Conservation (phyloP, 2,113 vertebrate genomes). For the Passer domesticus region DNA sequence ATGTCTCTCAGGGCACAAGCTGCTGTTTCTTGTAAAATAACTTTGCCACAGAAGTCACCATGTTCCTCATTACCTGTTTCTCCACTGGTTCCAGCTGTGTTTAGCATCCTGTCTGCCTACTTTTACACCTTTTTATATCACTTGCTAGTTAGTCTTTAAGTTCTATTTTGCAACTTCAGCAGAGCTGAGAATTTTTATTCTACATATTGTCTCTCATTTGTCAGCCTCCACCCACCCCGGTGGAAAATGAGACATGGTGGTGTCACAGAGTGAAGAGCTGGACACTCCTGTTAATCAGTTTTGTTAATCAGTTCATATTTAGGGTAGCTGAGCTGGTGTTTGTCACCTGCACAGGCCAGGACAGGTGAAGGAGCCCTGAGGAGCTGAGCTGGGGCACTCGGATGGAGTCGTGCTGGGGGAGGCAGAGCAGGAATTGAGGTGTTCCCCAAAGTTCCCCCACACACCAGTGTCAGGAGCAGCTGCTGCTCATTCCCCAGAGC, state of each 20-base stretch:
- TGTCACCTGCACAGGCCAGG: not conserved
- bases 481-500: fast-evolving
- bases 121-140: not conserved
- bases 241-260: fast-evolving
- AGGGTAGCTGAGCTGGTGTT: not conserved
- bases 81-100: not conserved
- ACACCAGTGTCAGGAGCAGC: not conserved
- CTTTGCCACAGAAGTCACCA: not conserved
- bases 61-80: not conserved
- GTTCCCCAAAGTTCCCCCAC: not conserved
- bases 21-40: not conserved
- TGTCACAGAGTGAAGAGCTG: not conserved
- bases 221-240: no score
- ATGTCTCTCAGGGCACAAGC: not conserved
- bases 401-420: not conserved
- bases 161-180: not conserved
- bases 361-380: fast-evolving
- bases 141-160: not conserved
- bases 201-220: not conserved
- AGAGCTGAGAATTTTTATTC: not conserved
- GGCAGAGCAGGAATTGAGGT: not conserved
- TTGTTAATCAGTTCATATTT: not conserved
- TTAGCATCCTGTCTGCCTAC: not conserved
- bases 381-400: fast-evolving
- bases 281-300: not conserved